These are phyloP conservation scores for Podargus strigoides DNA, from an alignment of 2,797 vertebrate species.

Conservation along the genomic window DNA sequence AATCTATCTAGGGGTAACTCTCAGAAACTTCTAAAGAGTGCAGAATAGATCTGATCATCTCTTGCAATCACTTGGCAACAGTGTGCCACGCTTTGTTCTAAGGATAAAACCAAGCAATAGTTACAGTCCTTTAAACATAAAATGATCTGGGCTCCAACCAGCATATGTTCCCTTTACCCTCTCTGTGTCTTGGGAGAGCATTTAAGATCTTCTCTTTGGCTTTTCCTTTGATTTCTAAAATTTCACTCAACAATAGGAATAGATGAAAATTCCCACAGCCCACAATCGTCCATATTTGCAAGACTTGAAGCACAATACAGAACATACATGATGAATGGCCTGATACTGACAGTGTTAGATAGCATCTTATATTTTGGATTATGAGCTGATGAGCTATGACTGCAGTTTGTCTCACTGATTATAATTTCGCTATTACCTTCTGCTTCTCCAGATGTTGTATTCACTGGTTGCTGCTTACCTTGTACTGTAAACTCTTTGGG, in stretches of 20 bases:
- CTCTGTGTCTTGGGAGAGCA: background rate
- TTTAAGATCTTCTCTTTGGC: background rate
- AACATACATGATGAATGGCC: background rate
- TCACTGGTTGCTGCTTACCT: background rate
- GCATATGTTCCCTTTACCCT: background rate
- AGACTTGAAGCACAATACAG: background rate
- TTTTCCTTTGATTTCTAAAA: background rate
- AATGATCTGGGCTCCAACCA: background rate
- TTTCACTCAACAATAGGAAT: background rate
- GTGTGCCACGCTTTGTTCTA: background rate
- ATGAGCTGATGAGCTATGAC: background rate
- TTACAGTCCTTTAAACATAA: background rate
- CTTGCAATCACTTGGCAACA: background rate
- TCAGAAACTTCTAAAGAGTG: background rate
- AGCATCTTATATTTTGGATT: background rate
- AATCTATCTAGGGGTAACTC: background rate
- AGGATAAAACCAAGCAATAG: background rate
- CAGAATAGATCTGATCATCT: background rate
- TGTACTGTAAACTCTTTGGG: background rate
- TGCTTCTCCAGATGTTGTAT: constrained; percentile 2
- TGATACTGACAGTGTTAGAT: background rate
- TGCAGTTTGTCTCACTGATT: constrained; percentile 7
- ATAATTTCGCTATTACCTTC: background rate
- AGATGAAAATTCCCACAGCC: background rate
- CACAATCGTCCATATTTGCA: background rate